Base-by-base conservation (phyloP, 2,888 invertebrate species). In the Drosophila fulvimacula region DNA sequence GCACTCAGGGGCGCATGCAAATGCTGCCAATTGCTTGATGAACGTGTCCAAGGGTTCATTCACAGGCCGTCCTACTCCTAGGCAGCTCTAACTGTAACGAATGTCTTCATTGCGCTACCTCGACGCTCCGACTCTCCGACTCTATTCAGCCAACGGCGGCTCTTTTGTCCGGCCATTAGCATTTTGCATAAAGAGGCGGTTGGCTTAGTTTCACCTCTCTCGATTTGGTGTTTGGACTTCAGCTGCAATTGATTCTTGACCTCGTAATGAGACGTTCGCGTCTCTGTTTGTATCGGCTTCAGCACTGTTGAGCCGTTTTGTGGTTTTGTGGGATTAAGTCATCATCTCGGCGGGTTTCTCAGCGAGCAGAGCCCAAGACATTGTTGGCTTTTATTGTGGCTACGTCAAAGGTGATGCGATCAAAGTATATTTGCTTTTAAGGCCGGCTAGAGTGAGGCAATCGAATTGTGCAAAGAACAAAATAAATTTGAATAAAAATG, bases 11-110 rank as follows among this genome's bases (percentile, higher is more conserved):
- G 53, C 64, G 64, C 70, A 82, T 80, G 79, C 81, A 85, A 87
- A 82, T 82, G 75, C 76, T 76, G 81, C 71, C 89, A 73, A 87
- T 90, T 82, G 86, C 79, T 76, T 86, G 91, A 91, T 81, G 88
- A 81, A 89, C 86, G 81, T 80, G 79, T 85, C 89, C 89, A 88
- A 88, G 88, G 88, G 89, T 85, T 85, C 79, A 81, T 66, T 71
- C 73, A 34, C 61, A 55, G 53, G 49, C 24, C 73, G 79, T 68
- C 79, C 82, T 85, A 36, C 68, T 21, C 30, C n/a, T 82, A 78
- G 83, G 77, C 71, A 79, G 73, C 52, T 61, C 38, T 27, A 62
- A 63, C 62, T 68, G 66, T 61, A 82, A 56, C 73, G 73, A 89
- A 86, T 89, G 88, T 73, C 85, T 86, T 85, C 73, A 85, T 85